Conservation (phyloP, 2,113 vertebrate species). For the Anguilla japonica region DNA sequence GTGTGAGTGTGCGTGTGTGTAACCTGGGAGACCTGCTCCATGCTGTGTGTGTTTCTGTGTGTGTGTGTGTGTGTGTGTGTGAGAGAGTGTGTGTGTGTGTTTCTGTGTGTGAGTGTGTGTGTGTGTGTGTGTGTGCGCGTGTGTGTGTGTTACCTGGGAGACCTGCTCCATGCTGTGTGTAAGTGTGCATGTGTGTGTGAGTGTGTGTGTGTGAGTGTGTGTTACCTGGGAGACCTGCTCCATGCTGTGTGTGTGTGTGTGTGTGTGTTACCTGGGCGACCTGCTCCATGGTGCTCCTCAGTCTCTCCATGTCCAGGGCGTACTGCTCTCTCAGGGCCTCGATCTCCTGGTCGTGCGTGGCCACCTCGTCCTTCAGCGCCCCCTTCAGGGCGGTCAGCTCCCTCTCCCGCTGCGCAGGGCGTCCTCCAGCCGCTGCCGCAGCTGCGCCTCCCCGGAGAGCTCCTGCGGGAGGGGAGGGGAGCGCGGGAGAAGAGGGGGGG, state of each 20-base stretch:
- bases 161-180: not conserved
- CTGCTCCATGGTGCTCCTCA: slow-evolving; percentile 80
- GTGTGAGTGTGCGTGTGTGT: not conserved
- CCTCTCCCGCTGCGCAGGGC: slow-evolving; percentile 71
- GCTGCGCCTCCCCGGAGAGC: slow-evolving; percentile 72
- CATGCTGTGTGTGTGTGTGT: not conserved
- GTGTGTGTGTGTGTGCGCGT: not conserved
- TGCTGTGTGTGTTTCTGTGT: not conserved
- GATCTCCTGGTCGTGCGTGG: slow-evolving; percentile 72
- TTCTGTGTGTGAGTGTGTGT: not conserved
- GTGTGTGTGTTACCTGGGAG: not conserved
- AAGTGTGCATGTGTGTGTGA: not conserved
- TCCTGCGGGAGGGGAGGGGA: slow-evolving; percentile 75
- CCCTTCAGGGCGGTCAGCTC: slow-evolving; percentile 78
- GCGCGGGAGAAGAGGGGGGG: not conserved
- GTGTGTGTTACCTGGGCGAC: slow-evolving; percentile 73
- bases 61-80: too few species aligned
- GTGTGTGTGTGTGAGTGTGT: not conserved
- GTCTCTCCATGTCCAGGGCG: slow-evolving; percentile 77
- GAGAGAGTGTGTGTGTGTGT: too few species aligned
- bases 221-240: not conserved
- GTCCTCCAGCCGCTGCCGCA: slow-evolving; percentile 78
- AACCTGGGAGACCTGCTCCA: not conserved
- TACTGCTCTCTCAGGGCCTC: slow-evolving; percentile 80
- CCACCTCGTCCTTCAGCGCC: slow-evolving; percentile 77